Evolutionary conservation across 2,888 invertebrate genomes (phyloP).

Genomic region (Ophraella communa): DNA sequence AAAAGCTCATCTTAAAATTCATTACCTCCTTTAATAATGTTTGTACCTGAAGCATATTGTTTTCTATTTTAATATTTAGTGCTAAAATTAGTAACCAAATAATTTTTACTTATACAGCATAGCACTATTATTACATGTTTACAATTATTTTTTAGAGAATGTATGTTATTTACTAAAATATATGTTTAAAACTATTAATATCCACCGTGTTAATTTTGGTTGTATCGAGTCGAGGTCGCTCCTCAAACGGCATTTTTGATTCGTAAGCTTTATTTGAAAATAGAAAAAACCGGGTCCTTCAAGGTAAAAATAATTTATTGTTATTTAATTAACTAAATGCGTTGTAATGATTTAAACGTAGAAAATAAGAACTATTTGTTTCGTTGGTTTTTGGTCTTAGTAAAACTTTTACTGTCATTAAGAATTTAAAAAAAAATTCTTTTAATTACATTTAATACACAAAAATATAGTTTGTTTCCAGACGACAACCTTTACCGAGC

Average conservation of each 20-base stretch:
- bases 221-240: background rate
- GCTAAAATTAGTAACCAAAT: no score
- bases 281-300: background rate
- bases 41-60: no score
- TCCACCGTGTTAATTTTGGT: slow-evolving; percentile 2
- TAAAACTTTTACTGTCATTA: background rate
- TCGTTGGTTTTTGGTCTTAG: background rate
- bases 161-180: background rate
- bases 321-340: background rate
- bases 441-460: no score
- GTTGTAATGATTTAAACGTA: background rate
- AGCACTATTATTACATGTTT: no score
- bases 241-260: slow-evolving; percentile 1
- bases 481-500: no score
- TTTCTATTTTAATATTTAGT: no score
- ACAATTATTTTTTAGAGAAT: no score
- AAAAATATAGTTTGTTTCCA: no score
- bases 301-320: slow-evolving; percentile 10
- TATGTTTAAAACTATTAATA: background rate
- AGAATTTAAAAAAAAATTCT: background rate
- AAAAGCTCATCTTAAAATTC: no score
- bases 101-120: no score
- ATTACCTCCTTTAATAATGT: no score
- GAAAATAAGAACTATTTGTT: no score
- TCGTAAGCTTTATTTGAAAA: background rate